Evolutionary conservation across 1,140 invertebrate genomes (phyloP).

Genomic region (Pissodes strobi): DNA sequence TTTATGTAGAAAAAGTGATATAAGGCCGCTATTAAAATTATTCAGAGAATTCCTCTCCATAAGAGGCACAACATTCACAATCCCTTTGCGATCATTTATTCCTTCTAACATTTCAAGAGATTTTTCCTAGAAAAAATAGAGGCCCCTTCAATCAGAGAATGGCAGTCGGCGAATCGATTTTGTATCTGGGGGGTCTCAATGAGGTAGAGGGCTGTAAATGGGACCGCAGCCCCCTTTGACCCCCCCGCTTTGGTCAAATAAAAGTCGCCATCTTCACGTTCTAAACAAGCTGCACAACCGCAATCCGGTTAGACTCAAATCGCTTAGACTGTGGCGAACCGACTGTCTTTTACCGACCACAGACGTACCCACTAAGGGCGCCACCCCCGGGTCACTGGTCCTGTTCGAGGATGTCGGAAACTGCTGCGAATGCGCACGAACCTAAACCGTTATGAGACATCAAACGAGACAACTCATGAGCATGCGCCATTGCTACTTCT

Average conservation of each 20-base stretch:
- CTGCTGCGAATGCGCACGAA: slow-evolving; percentile 90
- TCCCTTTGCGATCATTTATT: not conserved
- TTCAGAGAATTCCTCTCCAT: too few relatives aligned
- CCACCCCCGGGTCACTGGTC: slow-evolving; percentile 20
- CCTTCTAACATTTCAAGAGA: not conserved
- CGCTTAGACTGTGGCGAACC: slow-evolving; percentile 7
- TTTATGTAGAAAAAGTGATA: too few relatives aligned
- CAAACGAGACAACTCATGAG: slow-evolving; percentile 82
- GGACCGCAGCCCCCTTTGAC: not conserved
- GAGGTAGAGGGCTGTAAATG: not conserved
- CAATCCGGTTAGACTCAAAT: not conserved
- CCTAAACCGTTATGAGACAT: slow-evolving; percentile 90
- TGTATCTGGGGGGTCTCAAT: not conserved
- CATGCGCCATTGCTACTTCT: slow-evolving; percentile 89
- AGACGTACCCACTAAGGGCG: slow-evolving; percentile 1
- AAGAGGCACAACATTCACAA: too few relatives aligned
- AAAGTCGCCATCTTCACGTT: not conserved
- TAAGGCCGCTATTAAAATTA: too few relatives aligned
- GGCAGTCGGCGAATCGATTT: slow-evolving; percentile 32
- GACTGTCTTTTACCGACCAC: slow-evolving; percentile 14
- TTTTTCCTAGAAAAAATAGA: not conserved
- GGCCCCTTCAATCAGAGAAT: slow-evolving; percentile 17
- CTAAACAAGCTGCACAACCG: not conserved
- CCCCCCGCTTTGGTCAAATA: slow-evolving; percentile 8
- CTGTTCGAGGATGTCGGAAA: slow-evolving; percentile 65